Evolutionary conservation across 2,888 invertebrate species (phyloP).

Genomic region (Drosophila differens): DNA sequence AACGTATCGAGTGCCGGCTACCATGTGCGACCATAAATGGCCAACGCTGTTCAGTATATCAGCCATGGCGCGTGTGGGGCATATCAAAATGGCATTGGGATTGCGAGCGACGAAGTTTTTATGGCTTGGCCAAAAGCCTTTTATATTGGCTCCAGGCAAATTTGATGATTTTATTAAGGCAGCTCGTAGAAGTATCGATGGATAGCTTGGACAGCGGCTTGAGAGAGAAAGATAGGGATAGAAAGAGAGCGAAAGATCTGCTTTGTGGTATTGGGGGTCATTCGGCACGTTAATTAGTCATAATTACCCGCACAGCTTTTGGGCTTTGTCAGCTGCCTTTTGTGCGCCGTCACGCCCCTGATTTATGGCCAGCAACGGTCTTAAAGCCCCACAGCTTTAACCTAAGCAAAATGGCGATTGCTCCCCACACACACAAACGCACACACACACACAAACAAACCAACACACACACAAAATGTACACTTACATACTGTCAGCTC

Average conservation of each 20-base stretch:
- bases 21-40: slow-evolving; percentile 72
- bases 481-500: slow-evolving; percentile 58
- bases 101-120: slow-evolving; percentile 65
- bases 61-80: slow-evolving; percentile 45
- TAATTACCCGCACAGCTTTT: slow-evolving; percentile 77
- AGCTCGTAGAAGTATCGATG: slow-evolving; percentile 52
- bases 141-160: slow-evolving; percentile 69
- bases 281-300: slow-evolving; percentile 73
- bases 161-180: slow-evolving; percentile 76
- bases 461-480: slow-evolving; percentile 8
- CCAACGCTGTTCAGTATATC: slow-evolving; percentile 47
- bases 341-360: slow-evolving; percentile 77
- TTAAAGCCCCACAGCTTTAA: slow-evolving; percentile 70
- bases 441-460: not conserved
- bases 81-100: slow-evolving; percentile 55
- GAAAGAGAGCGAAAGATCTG: not conserved
- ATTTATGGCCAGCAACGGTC: slow-evolving; percentile 65
- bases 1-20: slow-evolving; percentile 49
- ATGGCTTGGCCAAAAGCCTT: slow-evolving; percentile 70
- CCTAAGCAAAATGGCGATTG: slow-evolving; percentile 58
- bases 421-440: slow-evolving; percentile 17
- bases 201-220: not conserved
- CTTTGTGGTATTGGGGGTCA: slow-evolving; percentile 15
- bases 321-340: slow-evolving; percentile 74
- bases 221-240: not conserved